Base-by-base conservation (phyloP, 2,888 invertebrate genomes). In the Thera obeliscata region DNA sequence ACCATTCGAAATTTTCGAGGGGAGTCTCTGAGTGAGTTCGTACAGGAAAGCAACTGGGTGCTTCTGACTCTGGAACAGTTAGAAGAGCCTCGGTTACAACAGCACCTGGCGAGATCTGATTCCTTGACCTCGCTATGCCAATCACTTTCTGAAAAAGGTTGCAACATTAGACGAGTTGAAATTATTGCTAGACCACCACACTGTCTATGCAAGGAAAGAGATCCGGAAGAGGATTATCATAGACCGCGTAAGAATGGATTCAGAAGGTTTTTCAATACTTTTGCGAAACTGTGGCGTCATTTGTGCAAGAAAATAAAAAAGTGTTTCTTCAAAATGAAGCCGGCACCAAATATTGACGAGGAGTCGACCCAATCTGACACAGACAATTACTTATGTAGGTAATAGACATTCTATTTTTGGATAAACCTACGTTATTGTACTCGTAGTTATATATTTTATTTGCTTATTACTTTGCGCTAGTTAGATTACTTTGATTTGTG, bases 21-120 rank as follows among this genome's bases (percentile, higher is more conserved):
- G 11, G 91, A 93, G 62, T 78, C 79, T 7, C 61, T 91, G 11
- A 80, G 84, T n/a, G 87, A 88, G 48, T 89, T 85, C 56, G 87
- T 86, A 11, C 79, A 81, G 22, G 88, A 93, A 75, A 93, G 93
- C 69, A 89, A 91, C 55, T 93, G 93, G 93, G 83, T 93, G 50
- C 76, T 93, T 38, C 75, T 92, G 2, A 84, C 86, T 1, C 80
- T 81, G 50, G 83, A 90, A 56, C 82, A 89, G 61, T 67, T 93
- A 1, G 72, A 83, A 50, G 87, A 88, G 50, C 91, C 93, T 1
- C 88, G 75, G 66, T 90, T 91, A 61, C 91, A 90, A 69, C 78
- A 83, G 48, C 81, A 79, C 36, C 76, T 93, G 12, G 74, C 83
- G 9, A 87, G 78, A 56, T 76, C 83, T 3, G 84, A 88, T 48